These are phyloP conservation scores for Drosophila kanekoi DNA, from an alignment of 2,888 invertebrate genomes.

Conservation along the genomic window DNA sequence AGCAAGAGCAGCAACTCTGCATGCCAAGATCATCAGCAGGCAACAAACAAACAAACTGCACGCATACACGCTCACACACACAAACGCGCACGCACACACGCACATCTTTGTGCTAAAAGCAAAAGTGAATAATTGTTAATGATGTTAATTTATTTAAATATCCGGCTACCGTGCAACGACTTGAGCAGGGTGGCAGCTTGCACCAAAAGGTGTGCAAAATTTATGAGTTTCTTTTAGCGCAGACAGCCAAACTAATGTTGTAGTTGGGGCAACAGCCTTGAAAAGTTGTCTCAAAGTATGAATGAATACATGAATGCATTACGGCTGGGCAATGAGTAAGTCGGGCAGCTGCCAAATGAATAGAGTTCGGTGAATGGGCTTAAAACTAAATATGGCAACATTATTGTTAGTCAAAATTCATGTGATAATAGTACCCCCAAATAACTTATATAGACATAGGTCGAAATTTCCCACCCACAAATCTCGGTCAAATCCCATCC, in stretches of 20 bases:
- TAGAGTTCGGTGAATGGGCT: neutral
- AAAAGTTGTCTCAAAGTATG: conserved; percentile 13
- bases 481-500: no score
- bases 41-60: conserved; percentile 46
- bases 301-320: conserved; percentile 29
- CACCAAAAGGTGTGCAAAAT: conserved; percentile 33
- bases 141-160: conserved; percentile 70
- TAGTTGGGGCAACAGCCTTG: conserved; percentile 24
- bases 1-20: conserved; percentile 11
- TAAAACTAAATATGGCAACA: no score
- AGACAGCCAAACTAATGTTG: conserved; percentile 45
- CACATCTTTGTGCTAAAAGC: conserved; percentile 58
- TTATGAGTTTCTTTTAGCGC: conserved; percentile 45
- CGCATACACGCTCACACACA: conserved; percentile 46
- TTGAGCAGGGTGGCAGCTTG: conserved; percentile 15
- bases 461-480: no score
- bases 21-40: conserved; percentile 36
- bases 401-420: no score
- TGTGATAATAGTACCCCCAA: no score
- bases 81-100: conserved; percentile 7
- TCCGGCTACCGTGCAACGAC: conserved; percentile 63
- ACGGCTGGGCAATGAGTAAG: neutral
- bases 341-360: conserved; percentile 7
- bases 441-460: no score
- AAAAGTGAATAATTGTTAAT: conserved; percentile 77